These are phyloP conservation scores for Pharmacophagus antenor DNA, from an alignment of 2,888 invertebrate genomes.

Conservation along the genomic window DNA sequence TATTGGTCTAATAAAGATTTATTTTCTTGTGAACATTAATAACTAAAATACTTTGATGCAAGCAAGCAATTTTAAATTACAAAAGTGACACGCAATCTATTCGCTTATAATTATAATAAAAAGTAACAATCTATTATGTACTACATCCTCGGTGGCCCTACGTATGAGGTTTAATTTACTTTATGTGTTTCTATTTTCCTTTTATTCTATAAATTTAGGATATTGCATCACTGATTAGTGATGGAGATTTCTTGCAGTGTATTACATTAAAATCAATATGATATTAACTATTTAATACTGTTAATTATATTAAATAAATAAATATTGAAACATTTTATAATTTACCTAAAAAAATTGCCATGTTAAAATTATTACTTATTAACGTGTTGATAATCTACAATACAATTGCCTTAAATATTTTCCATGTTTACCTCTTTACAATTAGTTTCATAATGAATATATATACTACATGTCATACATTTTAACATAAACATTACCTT, in stretches of 20 bases:
- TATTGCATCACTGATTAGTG: too few relatives aligned
- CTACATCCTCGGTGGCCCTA: background rate
- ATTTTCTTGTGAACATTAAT: slow-evolving; percentile 18
- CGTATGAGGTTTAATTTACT: background rate
- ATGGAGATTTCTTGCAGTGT: too few relatives aligned
- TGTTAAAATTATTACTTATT: slow-evolving; percentile 1
- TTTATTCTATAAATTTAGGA: background rate
- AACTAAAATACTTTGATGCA: slow-evolving; percentile 20
- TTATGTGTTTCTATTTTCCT: too few relatives aligned
- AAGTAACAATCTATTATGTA: slow-evolving; percentile 34
- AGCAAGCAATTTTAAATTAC: slow-evolving; percentile 12
- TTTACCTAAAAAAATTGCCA: background rate
- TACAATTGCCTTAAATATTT: background rate
- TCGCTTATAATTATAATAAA: slow-evolving; percentile 1
- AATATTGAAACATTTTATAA: background rate
- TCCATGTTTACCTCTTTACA: background rate
- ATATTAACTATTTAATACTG: too few relatives aligned
- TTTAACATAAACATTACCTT: background rate
- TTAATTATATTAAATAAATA: too few relatives aligned
- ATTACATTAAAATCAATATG: background rate
- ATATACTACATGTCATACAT: background rate
- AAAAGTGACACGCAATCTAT: slow-evolving; percentile 15
- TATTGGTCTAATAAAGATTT: slow-evolving; percentile 32
- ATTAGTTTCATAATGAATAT: background rate
- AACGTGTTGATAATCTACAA: too few relatives aligned